phyloP scores from a whole-genome alignment of 2,888 invertebrate genomes.

The Cecidostiba fungosa region DNA sequence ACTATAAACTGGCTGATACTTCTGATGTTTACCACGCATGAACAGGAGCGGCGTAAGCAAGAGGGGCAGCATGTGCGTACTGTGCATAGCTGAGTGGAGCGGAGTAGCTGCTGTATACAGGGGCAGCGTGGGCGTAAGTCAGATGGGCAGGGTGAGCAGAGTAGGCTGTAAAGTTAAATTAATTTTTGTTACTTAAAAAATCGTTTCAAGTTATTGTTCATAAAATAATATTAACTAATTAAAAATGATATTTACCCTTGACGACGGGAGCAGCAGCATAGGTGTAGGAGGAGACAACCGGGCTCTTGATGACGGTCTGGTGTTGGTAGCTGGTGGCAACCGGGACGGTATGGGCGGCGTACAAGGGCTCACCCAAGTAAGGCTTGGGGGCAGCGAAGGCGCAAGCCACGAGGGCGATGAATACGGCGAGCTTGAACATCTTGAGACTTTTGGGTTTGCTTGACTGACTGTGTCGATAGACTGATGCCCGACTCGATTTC shows the following conservation, averaged over 20 bases:
- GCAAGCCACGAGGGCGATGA: slow-evolving; percentile 73
- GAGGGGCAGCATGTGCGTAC: slow-evolving; percentile 15
- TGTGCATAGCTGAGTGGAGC: background rate
- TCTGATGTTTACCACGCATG: background rate
- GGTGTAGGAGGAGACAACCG: slow-evolving; percentile 66
- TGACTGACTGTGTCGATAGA: slow-evolving; percentile 4
- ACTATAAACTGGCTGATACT: background rate
- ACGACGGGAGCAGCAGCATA: slow-evolving; percentile 40
- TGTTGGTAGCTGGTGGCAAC: slow-evolving; percentile 74
- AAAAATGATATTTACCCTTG: background rate
- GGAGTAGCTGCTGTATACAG: background rate
- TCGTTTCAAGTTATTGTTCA: background rate
- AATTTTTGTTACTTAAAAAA: background rate
- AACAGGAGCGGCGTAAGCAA: slow-evolving; percentile 25
- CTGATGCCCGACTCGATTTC: background rate
- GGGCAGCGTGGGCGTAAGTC: background rate
- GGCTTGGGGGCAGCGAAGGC: slow-evolving; percentile 62
- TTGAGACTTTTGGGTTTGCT: slow-evolving; percentile 33
- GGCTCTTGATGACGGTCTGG: slow-evolving; percentile 80
- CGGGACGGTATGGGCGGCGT: slow-evolving; percentile 70
- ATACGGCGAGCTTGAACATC: slow-evolving; percentile 71
- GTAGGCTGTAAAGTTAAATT: background rate
- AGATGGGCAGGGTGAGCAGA: background rate
- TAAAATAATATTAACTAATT: background rate
- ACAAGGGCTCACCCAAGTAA: slow-evolving; percentile 47